These are phyloP conservation scores for Volucella bombylans DNA, from an alignment of 2,888 invertebrate genomes.

Conservation along the genomic window DNA sequence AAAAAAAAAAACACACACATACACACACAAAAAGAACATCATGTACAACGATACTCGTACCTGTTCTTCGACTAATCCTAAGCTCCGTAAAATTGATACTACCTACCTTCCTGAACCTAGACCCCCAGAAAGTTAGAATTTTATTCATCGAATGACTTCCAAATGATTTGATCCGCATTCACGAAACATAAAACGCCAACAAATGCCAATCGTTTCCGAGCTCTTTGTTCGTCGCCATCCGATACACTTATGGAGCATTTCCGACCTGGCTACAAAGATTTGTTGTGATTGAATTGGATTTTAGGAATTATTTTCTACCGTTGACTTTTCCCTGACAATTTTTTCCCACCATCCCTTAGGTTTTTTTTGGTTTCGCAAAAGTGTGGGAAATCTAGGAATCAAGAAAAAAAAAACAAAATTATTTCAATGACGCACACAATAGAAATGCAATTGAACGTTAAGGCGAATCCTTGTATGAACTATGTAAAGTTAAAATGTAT, in stretches of 20 bases:
- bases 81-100: constrained; percentile 70
- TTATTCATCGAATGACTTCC: constrained; percentile 70
- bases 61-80: constrained; percentile 62
- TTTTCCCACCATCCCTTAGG: constrained; percentile 19
- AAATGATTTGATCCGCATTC: constrained; percentile 74
- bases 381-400: constrained; percentile 25
- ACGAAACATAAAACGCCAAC: constrained; percentile 72
- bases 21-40: neutral
- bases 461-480: constrained; percentile 30
- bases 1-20: constrained; percentile 1
- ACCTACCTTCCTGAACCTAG: constrained; percentile 17
- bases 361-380: constrained; percentile 17
- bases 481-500: constrained; percentile 33
- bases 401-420: constrained; percentile 12
- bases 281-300: constrained; percentile 71
- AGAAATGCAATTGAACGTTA: constrained; percentile 51
- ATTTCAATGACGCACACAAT: constrained; percentile 24
- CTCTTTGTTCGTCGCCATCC: constrained; percentile 63
- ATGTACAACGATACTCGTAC: constrained; percentile 43
- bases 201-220: constrained; percentile 53
- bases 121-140: constrained; percentile 38
- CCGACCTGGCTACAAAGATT: constrained; percentile 56
- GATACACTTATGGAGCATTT: constrained; percentile 66
- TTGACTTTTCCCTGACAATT: constrained; percentile 7
- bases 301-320: constrained; percentile 40